Conservation (phyloP, 2,888 invertebrate genomes). For the Entomobrya proxima region DNA sequence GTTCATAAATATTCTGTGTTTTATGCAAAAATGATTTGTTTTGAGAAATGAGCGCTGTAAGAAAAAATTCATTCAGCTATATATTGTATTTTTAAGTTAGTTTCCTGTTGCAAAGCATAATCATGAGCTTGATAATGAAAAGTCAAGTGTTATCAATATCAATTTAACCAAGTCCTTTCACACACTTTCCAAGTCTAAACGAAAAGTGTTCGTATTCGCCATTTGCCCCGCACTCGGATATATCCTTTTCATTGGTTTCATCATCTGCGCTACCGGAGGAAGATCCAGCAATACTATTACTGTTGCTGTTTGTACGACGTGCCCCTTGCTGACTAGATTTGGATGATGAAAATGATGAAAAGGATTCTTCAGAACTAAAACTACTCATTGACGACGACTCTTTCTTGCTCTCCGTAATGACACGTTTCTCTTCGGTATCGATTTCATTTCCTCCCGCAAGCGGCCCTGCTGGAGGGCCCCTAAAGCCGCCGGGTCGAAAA, state of each 20-base stretch:
- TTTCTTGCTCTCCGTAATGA: conserved; percentile 32
- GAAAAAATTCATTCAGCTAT: no score
- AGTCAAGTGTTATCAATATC: no score
- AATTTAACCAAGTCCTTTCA: conserved; percentile 22
- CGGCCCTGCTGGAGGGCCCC: conserved; percentile 19
- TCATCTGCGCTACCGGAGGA: not conserved
- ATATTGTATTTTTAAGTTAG: no score
- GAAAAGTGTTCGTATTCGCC: conserved; percentile 60
- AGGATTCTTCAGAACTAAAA: conserved; percentile 36
- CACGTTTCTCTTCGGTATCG: conserved; percentile 52
- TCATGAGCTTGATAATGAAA: no score
- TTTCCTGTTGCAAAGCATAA: no score
- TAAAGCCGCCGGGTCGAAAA: conserved; percentile 31
- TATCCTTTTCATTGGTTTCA: conserved; percentile 61
- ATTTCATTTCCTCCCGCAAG: conserved; percentile 26
- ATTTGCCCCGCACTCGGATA: conserved; percentile 59
- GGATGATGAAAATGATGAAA: conserved; percentile 11
- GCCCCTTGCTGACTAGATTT: conserved; percentile 37
- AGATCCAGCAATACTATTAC: not conserved
- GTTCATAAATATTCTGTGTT: no score
- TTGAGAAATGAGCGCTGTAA: no score
- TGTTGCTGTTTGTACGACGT: not conserved
- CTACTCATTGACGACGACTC: conserved; percentile 39
- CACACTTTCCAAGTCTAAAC: conserved; percentile 59
- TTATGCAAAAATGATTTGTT: no score